Percentiles rank a stretch among this genome's conserved stretches.
These are phyloP conservation scores for Pangasianodon gigas DNA, from an alignment of 2,113 vertebrate genomes.

Conservation along the genomic window DNA sequence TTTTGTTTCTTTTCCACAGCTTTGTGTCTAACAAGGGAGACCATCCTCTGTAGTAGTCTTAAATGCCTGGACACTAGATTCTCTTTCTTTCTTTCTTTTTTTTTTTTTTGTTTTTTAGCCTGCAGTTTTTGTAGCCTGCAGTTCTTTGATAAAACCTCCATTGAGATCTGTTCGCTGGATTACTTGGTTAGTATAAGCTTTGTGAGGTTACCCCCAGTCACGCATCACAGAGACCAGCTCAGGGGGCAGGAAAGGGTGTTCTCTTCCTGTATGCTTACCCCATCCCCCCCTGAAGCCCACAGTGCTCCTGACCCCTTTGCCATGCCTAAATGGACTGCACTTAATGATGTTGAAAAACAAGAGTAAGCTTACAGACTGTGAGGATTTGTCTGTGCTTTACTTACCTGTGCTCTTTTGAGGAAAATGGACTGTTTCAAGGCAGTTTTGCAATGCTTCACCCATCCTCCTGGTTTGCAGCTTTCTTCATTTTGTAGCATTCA, in stretches of 20 bases:
- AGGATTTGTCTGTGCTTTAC: constrained; percentile 63
- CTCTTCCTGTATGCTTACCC: constrained; percentile 68
- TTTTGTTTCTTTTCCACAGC: background rate
- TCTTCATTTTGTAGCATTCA: background rate
- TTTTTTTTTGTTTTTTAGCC: background rate
- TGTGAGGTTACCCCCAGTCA: constrained; percentile 60
- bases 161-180: background rate
- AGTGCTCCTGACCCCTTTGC: constrained; percentile 39
- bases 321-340: constrained; percentile 34
- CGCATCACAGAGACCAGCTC: constrained; percentile 60
- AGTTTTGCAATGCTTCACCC: background rate
- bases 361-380: constrained; percentile 64
- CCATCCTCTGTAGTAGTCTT: background rate
- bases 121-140: background rate
- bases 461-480: background rate
- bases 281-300: constrained; percentile 36
- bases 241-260: constrained; percentile 69
- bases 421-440: background rate
- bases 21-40: background rate
- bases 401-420: constrained; percentile 49
- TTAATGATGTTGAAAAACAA: constrained; percentile 59
- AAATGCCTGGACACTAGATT: background rate
- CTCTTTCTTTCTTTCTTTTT: constrained; percentile 11
- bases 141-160: background rate
- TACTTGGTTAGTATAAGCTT: constrained; percentile 58